Evolutionary conservation across 2,113 vertebrate genomes (phyloP).

Genomic region (Ptyas mucosa): DNA sequence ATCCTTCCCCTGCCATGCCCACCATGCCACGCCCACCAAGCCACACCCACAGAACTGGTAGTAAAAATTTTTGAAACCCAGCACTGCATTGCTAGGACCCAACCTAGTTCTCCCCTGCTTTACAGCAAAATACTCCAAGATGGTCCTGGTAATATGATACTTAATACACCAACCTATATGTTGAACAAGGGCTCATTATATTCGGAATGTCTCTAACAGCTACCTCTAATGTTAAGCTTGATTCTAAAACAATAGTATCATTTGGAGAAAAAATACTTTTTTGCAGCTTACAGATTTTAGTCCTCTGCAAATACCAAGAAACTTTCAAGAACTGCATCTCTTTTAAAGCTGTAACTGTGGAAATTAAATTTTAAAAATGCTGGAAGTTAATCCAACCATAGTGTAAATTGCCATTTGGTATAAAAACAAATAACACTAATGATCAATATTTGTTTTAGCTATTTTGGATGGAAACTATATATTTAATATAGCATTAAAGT

Average conservation of each 20-base stretch:
- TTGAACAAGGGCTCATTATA: neutral
- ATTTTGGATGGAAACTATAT: neutral
- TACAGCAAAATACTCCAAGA: neutral
- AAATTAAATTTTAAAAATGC: neutral
- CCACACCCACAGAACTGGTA: no score
- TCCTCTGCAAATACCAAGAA: no score
- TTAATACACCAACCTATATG: neutral
- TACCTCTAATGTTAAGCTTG: neutral
- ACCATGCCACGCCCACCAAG: no score
- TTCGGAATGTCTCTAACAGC: no score
- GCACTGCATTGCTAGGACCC: no score
- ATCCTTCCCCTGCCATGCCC: no score
- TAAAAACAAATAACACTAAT: neutral
- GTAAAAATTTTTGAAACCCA: no score
- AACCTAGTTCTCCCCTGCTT: neutral
- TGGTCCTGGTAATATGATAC: no score
- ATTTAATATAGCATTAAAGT: slow-evolving; percentile 31
- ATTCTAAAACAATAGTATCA: no score
- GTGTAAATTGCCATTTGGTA: neutral
- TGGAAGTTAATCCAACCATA: neutral
- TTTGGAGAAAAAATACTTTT: no score
- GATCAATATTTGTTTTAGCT: neutral
- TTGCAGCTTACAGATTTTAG: no score
- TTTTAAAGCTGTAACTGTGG: neutral
- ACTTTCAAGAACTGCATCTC: neutral